Conservation (phyloP, 2,888 invertebrate species). For the Microchrysa polita region DNA sequence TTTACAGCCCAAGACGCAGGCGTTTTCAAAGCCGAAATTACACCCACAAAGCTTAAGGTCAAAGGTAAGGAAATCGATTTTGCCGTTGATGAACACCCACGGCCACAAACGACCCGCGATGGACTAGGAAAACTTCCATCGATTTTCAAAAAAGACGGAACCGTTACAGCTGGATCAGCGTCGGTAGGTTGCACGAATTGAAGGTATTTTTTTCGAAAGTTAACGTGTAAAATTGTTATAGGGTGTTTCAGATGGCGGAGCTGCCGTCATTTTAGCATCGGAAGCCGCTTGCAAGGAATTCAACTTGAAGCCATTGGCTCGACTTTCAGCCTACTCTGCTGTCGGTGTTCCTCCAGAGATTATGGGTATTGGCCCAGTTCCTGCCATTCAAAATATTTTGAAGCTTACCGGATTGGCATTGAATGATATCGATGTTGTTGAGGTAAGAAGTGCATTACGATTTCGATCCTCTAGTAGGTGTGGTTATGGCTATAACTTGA, state of each 20-base stretch:
- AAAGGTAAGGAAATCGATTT: constrained; percentile 85
- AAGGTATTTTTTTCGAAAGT: constrained; percentile 33
- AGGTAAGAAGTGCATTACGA: constrained; percentile 73
- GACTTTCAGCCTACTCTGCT: constrained; percentile 89
- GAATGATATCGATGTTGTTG: constrained; percentile 90
- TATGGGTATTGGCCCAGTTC: constrained; percentile 98
- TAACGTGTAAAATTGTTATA: constrained; percentile 58
- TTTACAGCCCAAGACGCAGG: constrained; percentile 85
- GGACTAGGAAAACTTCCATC: constrained; percentile 84
- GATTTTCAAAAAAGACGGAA: constrained; percentile 93
- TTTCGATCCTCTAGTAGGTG: constrained; percentile 26
- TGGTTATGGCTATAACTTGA: too few relatives aligned
- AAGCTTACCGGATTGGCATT: constrained; percentile 80
- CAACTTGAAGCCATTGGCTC: constrained; percentile 87
- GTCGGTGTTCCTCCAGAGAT: constrained; percentile 97
- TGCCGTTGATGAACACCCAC: constrained; percentile 92
- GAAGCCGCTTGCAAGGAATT: constrained; percentile 86
- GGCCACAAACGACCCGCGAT: constrained; percentile 87
- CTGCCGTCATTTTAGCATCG: constrained; percentile 87
- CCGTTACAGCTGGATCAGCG: constrained; percentile 93
- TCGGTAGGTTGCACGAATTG: constrained; percentile 72
- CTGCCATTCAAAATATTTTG: constrained; percentile 88
- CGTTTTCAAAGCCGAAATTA: constrained; percentile 88
- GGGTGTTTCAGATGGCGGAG: constrained; percentile 99
- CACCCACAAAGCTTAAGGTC: constrained; percentile 83